These are phyloP conservation scores for Drosophila arawakana DNA, from an alignment of 1,140 invertebrate species.

Conservation along the genomic window DNA sequence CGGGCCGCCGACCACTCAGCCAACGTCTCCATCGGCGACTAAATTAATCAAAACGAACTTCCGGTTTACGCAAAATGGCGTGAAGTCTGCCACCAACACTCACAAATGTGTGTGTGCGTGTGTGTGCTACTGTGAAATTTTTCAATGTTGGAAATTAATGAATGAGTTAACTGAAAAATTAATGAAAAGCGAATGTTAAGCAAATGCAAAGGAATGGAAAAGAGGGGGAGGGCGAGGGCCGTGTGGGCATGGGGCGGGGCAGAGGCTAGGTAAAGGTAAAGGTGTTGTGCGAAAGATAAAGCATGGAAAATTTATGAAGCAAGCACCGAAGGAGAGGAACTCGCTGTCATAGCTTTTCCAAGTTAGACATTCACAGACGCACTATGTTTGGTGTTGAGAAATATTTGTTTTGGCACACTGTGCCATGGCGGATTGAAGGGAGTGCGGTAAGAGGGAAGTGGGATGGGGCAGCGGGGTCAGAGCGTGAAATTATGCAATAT, in stretches of 20 bases:
- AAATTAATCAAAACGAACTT: slow-evolving; percentile 84
- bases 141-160: slow-evolving; percentile 73
- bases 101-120: slow-evolving; percentile 30
- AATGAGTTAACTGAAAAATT: slow-evolving; percentile 84
- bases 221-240: too few relatives aligned
- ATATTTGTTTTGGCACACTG: slow-evolving; percentile 75
- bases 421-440: background rate
- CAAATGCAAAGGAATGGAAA: slow-evolving; percentile 17
- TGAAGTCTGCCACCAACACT: slow-evolving; percentile 72
- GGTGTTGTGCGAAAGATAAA: slow-evolving; percentile 82
- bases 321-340: slow-evolving; percentile 21
- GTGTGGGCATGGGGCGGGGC: background rate
- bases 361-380: slow-evolving; percentile 71
- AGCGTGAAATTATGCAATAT: slow-evolving; percentile 81
- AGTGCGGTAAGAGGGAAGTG: slow-evolving; percentile 2
- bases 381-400: slow-evolving; percentile 66
- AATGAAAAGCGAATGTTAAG: slow-evolving; percentile 71
- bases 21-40: slow-evolving; percentile 74
- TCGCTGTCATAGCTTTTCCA: slow-evolving; percentile 35
- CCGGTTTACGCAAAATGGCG: slow-evolving; percentile 83
- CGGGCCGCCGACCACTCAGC: slow-evolving; percentile 47
- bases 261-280: slow-evolving; percentile 44
- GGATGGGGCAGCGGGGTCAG: background rate
- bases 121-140: slow-evolving; percentile 59
- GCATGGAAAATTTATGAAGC: slow-evolving; percentile 79